Evolutionary conservation across 1,140 invertebrate genomes (phyloP).

Genomic region (Papilio glaucus): DNA sequence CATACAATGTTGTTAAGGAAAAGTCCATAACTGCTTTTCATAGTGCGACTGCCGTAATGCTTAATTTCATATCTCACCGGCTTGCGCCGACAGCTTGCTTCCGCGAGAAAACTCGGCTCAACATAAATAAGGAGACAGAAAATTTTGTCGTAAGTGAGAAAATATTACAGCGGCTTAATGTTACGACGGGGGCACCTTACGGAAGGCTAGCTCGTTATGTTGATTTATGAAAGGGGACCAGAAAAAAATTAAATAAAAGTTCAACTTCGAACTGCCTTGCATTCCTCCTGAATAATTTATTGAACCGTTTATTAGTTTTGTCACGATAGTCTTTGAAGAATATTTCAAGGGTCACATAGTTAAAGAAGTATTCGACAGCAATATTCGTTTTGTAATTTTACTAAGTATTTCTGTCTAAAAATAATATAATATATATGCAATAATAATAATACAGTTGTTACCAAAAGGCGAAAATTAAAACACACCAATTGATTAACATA

Average conservation of each 20-base stretch:
- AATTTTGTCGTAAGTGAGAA: slow-evolving; percentile 79
- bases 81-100: slow-evolving; percentile 64
- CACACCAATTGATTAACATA: slow-evolving; percentile 27
- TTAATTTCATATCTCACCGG: slow-evolving; percentile 64
- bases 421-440: neutral
- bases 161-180: slow-evolving; percentile 80
- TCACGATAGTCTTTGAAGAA: slow-evolving; percentile 37
- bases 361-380: neutral
- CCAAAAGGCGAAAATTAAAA: slow-evolving; percentile 18
- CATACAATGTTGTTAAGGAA: slow-evolving; percentile 6
- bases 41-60: slow-evolving; percentile 43
- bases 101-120: slow-evolving; percentile 55
- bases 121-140: slow-evolving; percentile 75
- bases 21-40: slow-evolving; percentile 20
- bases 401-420: too few species aligned
- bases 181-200: slow-evolving; percentile 68
- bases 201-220: slow-evolving; percentile 74
- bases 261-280: slow-evolving; percentile 50
- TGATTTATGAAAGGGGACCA: slow-evolving; percentile 74
- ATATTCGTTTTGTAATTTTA: too few species aligned
- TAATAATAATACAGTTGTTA: neutral
- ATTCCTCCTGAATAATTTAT: slow-evolving; percentile 46
- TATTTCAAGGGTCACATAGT: slow-evolving; percentile 36
- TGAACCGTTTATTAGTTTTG: slow-evolving; percentile 35
- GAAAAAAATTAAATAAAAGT: slow-evolving; percentile 68